Evolutionary conservation across 2,797 vertebrate genomes (phyloP), one percentile per base, ranked within the genome.

Genomic region (Pampus argenteus): DNA sequence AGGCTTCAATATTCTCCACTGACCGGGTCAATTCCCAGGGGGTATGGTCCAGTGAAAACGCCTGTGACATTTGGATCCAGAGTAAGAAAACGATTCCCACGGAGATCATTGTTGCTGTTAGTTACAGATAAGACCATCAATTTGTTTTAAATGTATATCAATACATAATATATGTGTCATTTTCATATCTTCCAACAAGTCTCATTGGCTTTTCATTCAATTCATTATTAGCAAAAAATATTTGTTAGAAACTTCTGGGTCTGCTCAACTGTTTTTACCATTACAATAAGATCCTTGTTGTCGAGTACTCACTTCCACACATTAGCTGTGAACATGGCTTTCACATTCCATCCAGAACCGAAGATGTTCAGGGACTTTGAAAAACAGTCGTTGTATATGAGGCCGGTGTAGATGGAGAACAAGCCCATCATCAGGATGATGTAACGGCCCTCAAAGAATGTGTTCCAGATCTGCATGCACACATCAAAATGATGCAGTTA

Each of bases 351-450:
- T 0, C 95, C 90, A 1, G 97, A 99, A 47, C 96, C 96, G 51
- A 99, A 99, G 34, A 99, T 90, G 88, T 97, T 98, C 9, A 99
- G 62, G 0, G 97, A 99, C 90, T 99, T 99, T n/a, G 98, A 99
- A 89, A 99, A 99, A 55, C 98, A 99, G 92, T 99, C 98, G 6
- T 99, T 99, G 89, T 99, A 99, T 88, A 99, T 96, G 66, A 99
- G 87, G 25, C 98, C 98, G 2, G 98, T 99, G 86, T 99, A 99
- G 40, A 98, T 82, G 0, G 98, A 99, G 92, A 99, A 99, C 34
- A 99, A 72, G 9, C 98, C 98, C 98, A 99, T 99, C 90, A 99
- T 89, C 68, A 99, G 80, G 69, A 99, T 97, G 77, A 99, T 96
- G 0, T 99, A 99, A 2, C 98, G 95, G 0, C 98, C 98, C 42